Evolutionary conservation across 1,140 invertebrate genomes (phyloP), one percentile per base, ranked within the genome.

Genomic region (Heliothis virescens): DNA sequence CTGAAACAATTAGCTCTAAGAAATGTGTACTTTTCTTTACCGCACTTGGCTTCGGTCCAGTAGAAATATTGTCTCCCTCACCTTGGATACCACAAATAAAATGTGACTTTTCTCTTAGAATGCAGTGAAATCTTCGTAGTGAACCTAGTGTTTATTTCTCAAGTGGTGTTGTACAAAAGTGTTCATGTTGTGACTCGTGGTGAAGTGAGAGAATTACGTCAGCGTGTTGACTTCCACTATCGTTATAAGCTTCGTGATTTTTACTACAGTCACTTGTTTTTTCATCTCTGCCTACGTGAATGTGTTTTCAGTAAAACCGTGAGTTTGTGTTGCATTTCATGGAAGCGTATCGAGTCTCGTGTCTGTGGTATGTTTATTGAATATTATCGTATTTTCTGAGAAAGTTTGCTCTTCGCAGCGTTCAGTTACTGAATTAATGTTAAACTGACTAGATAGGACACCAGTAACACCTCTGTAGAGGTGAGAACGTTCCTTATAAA

Each of bases 31-130:
- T 55, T 78, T 78, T 47, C 52, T 50, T 59, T 59, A 57, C 26
- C 26, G 52, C 72, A 48, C 74, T 79, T 82, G 81, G 81, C 77
- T 0, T 11, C 16, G 7, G 53, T 75, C 81, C 81, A 82, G 77
- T 52, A 18, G 12, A 18, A 81, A 73, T 69, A 81, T 72, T 77
- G 74, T 72, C 60, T 62, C 48, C 29, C 74, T 80, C 48, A 80
- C 72, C 76, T 82, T 82, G 81, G 34, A 41, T 48, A 69, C 47
- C 71, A 55, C 77, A 79, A 82, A 82, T 79, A 79, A 73, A 79
- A 74, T 67, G 52, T 67, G 65, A 59, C 50, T 65, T 73, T 73
- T 81, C 73, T 62, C 50, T 67, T 59, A 47, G 57, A 52, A 60
- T 65, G 71, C 50, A 81, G 47, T 50, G 72, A 79, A 80, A 77